Evolutionary conservation across 2,888 invertebrate species (phyloP), one percentile per base, ranked within the genome.

Genomic region (Morpho deidamia): DNA sequence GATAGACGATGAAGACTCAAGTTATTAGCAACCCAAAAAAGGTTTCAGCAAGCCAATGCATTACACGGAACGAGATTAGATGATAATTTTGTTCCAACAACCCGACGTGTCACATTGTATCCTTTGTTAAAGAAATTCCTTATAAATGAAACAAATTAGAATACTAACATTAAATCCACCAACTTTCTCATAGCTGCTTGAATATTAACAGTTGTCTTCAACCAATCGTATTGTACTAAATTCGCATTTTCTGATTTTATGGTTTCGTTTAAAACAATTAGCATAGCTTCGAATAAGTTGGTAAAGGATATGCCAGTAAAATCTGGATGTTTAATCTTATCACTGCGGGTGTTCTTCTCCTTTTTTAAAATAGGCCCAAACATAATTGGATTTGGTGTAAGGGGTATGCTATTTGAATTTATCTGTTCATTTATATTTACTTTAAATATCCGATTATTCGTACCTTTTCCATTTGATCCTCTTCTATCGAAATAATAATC

Each of bases 211-310:
- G 84, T 69, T 0, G 79, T 75, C 0, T 68, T 64, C 4, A 87
- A 57, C 87, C 87, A 88, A 58, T 81, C 73, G 37, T 81, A 88
- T 34, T 74, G 62, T 0, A 60, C 47, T 2, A 87, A 63, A 0
- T 64, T 71, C 9, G 63, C 65, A 34, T 68, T 71, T 9, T 80
- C 63, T 11, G 57, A 55, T 0, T 62, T 38, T 9, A 86, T 59
- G 70, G 82, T 69, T 60, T 84, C 77, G n/a, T 59, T 67, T 3
- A 87, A 54, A 0, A 79, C 80, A 11, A 58, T 59, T 7, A 72
- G 33, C 53, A 72, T 71, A 0, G 64, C 54, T 1, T 69, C 53
- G 1, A 80, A 12, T 41, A 63, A 53, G 0, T 64, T 58, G 2
- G 63, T 47, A 5, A 55, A 37, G 50, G 50, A 1, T 1, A 33